Evolutionary conservation across 37 sponge, comb jelly and placozoan species (phyloP).

Genomic region (Haliclona indistincta): DNA sequence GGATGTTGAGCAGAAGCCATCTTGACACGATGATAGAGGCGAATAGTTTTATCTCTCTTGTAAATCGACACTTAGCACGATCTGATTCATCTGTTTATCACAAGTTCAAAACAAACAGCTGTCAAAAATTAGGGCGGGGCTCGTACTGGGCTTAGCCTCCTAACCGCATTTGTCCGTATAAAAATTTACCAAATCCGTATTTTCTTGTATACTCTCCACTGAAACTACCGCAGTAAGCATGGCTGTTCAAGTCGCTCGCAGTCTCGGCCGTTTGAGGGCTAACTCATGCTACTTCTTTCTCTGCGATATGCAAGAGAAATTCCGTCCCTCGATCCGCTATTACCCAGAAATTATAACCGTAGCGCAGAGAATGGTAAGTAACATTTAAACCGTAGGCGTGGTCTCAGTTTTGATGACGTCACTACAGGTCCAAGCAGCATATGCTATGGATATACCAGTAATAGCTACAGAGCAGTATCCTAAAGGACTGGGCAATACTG

Average conservation of each 20-base stretch:
- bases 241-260: conserved; percentile 17
- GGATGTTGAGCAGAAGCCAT: conserved; percentile 10
- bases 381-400: not conserved
- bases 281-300: conserved; percentile 85
- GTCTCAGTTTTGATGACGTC: not conserved
- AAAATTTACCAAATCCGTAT: not conserved
- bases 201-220: no score
- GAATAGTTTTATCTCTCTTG: no score
- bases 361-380: conserved; percentile 79
- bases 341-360: conserved; percentile 92
- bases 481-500: conserved; percentile 95
- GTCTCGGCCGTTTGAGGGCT: conserved; percentile 78
- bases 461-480: conserved; percentile 98
- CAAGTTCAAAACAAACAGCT: no score
- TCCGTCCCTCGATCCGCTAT: conserved; percentile 87
- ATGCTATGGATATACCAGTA: conserved; percentile 90
- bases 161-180: not conserved
- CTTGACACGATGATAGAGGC: not conserved
- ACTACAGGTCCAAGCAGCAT: conserved; percentile 85
- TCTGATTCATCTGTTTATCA: no score
- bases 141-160: not conserved
- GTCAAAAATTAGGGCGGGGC: not conserved
- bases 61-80: not conserved
- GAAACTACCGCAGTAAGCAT: no score
- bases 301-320: conserved; percentile 99